phyloP scores from a whole-genome alignment of 2,113 vertebrate species.

The Seriola dumerili region DNA sequence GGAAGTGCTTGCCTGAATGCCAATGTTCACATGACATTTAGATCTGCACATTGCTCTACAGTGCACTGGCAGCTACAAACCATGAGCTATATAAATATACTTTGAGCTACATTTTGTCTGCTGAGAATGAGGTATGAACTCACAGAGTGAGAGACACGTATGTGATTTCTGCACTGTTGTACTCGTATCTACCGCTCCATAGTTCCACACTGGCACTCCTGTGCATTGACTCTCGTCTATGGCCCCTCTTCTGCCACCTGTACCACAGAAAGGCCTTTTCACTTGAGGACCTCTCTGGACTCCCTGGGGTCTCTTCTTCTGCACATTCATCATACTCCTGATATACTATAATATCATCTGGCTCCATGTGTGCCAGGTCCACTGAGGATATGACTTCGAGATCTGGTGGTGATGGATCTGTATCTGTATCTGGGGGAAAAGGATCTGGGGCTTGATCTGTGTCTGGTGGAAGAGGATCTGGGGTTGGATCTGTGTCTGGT shows the following conservation, averaged over 20 bases:
- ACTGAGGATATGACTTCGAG: slow-evolving; percentile 57
- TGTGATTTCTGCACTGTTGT: slow-evolving; percentile 87
- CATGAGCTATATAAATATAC: slow-evolving; percentile 52
- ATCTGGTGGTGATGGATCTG: slow-evolving; percentile 55
- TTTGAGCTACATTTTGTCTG: slow-evolving; percentile 79
- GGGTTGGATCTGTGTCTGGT: slow-evolving; percentile 29
- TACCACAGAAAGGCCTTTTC: slow-evolving; percentile 81
- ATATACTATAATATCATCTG: slow-evolving; percentile 55
- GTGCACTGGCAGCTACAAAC: slow-evolving; percentile 55
- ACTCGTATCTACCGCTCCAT: slow-evolving; percentile 84
- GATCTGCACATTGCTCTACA: slow-evolving; percentile 11
- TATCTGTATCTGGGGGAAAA: not conserved
- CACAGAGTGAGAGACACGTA: slow-evolving; percentile 86
- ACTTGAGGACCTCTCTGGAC: slow-evolving; percentile 59
- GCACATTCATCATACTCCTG: slow-evolving; percentile 50
- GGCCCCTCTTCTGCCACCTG: slow-evolving; percentile 79
- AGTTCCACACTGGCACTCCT: slow-evolving; percentile 86
- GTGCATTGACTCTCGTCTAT: slow-evolving; percentile 60
- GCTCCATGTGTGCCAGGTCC: slow-evolving; percentile 57
- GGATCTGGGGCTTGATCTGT: slow-evolving; percentile 43
- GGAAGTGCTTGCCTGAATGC: slow-evolving; percentile 56
- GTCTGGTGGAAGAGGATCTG: slow-evolving; percentile 34
- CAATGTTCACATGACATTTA: slow-evolving; percentile 43
- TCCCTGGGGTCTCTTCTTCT: slow-evolving; percentile 57
- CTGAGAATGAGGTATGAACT: slow-evolving; percentile 74